A percentile compares a stretch with the other conserved stretches of the same genome.
These are phyloP conservation scores for Dione vanillae DNA, from an alignment of 2,888 invertebrate genomes.

Conservation along the genomic window DNA sequence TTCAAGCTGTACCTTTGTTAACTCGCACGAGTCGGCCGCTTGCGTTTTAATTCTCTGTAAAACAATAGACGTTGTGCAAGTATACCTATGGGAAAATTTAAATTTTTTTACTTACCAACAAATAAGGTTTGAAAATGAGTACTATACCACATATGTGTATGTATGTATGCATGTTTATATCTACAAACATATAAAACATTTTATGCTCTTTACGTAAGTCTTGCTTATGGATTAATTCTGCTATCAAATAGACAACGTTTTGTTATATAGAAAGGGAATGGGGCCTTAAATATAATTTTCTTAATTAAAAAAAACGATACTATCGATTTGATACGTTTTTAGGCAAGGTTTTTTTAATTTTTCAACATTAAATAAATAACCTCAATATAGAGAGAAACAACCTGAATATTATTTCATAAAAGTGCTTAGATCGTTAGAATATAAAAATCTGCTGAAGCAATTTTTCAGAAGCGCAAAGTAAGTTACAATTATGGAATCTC, in stretches of 20 bases:
- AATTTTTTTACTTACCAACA: neutral
- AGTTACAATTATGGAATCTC: constrained; percentile 52
- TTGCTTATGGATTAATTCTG: no score
- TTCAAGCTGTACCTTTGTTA: constrained; percentile 49
- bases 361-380: no score
- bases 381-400: no score
- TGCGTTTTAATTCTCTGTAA: constrained; percentile 32
- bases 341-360: no score
- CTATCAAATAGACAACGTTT: no score
- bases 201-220: no score
- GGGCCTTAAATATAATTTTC: no score
- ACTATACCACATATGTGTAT: neutral
- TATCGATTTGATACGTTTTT: no score
- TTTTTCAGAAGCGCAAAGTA: constrained; percentile 51
- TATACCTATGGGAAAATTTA: neutral
- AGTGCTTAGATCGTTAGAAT: neutral
- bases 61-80: constrained; percentile 24
- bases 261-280: no score
- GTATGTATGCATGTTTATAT: neutral
- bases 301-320: no score
- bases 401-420: neutral
- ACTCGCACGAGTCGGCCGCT: constrained; percentile 33
- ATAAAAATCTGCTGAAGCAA: constrained; percentile 10
- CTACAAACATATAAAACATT: no score
- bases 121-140: neutral